Conservation (phyloP, 2,797 vertebrate genomes). For the Enteromius treurensis region DNA sequence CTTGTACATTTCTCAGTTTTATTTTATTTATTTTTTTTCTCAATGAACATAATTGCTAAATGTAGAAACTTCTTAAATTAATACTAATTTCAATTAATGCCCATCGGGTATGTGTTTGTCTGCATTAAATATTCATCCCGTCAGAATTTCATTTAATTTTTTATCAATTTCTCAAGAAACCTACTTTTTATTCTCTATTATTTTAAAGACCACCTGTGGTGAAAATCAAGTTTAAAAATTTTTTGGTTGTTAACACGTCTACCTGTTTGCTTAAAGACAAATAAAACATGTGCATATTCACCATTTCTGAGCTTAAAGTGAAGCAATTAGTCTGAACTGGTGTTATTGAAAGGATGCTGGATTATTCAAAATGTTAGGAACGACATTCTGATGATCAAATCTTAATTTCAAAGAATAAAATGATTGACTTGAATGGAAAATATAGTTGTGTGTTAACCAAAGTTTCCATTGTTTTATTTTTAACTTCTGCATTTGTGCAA, state of each 20-base stretch:
- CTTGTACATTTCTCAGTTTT: not conserved
- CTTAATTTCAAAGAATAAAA: not conserved
- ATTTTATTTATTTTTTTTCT: no score
- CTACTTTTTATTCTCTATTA: not conserved
- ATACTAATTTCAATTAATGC: not conserved
- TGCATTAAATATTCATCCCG: not conserved
- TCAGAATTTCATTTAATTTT: not conserved
- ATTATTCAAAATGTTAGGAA: not conserved
- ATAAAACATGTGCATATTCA: not conserved
- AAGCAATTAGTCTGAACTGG: not conserved
- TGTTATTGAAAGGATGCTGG: not conserved
- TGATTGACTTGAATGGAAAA: not conserved
- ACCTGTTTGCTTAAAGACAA: not conserved
- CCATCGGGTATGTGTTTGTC: not conserved
- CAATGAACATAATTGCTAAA: not conserved
- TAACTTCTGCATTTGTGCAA: slow-evolving; percentile 49
- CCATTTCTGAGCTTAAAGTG: not conserved
- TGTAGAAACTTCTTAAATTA: not conserved
- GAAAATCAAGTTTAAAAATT: not conserved
- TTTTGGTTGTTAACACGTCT: not conserved
- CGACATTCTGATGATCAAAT: not conserved
- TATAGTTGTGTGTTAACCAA: not conserved
- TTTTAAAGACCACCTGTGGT: not conserved
- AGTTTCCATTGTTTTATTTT: not conserved
- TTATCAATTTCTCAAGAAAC: not conserved